A percentile compares a stretch with the other conserved stretches of the same genome.
phyloP scores from a whole-genome alignment of 1,140 invertebrate genomes.

The Holotrichia oblita region DNA sequence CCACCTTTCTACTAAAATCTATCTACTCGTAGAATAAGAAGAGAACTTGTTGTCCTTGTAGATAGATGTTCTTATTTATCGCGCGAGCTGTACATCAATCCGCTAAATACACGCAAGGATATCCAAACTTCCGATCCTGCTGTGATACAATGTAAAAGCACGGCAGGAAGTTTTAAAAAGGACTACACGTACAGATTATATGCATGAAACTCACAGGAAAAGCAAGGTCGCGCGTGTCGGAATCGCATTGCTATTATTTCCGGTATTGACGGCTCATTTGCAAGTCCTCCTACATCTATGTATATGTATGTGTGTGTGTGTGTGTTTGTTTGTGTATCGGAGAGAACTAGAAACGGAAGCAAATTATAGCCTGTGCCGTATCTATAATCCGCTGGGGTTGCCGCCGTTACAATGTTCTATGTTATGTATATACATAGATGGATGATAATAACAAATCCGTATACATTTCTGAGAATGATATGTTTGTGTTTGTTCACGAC shows the following conservation, averaged over 20 bases:
- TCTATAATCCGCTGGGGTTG: not conserved
- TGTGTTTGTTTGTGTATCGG: too few relatives aligned
- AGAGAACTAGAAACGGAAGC: slow-evolving; percentile 15
- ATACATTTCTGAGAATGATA: not conserved
- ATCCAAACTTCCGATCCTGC: not conserved
- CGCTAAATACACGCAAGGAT: not conserved
- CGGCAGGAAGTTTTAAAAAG: slow-evolving; percentile 1
- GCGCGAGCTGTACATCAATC: too few relatives aligned
- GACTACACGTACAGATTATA: not conserved
- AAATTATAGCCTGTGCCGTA: slow-evolving; percentile 3
- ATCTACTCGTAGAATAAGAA: too few relatives aligned
- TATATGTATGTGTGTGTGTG: too few relatives aligned
- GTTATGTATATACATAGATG: not conserved
- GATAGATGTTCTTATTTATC: too few relatives aligned
- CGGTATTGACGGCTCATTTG: slow-evolving; percentile 19
- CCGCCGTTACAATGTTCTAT: not conserved
- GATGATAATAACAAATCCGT: not conserved
- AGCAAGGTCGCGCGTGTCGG: not conserved
- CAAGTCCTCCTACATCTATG: not conserved
- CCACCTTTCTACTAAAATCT: too few relatives aligned
- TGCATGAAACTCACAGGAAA: not conserved
- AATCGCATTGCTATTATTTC: not conserved
- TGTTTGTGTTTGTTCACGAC: not conserved
- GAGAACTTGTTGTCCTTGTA: too few relatives aligned
- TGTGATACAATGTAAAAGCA: not conserved